Percentiles rank a stretch among this genome's conserved stretches.
Evolutionary conservation across 2,888 invertebrate species (phyloP).

Genomic region (Bimastos eiseni): DNA sequence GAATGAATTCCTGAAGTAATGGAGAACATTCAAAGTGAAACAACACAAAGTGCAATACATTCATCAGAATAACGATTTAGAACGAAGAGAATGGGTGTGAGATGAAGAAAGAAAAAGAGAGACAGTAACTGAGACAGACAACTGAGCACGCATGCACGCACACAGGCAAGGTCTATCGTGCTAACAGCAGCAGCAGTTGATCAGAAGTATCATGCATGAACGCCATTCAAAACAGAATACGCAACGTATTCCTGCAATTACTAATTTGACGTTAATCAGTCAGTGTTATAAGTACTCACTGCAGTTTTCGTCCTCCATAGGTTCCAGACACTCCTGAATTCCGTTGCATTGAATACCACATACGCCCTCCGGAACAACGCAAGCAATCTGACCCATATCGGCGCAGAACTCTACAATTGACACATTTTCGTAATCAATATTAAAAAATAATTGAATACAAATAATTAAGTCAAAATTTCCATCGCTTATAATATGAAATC

Average conservation of each 20-base stretch:
- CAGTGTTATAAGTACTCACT: conserved; percentile 9
- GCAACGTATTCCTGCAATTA: too few relatives aligned
- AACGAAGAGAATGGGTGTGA: neutral
- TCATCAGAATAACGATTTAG: neutral
- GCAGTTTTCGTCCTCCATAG: conserved; percentile 28
- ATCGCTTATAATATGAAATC: neutral
- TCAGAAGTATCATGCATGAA: too few relatives aligned
- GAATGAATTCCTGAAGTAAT: neutral
- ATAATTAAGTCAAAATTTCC: neutral
- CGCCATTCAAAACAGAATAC: too few relatives aligned
- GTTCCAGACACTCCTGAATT: conserved; percentile 28
- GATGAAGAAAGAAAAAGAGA: too few relatives aligned
- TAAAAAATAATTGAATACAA: neutral
- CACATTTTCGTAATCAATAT: neutral
- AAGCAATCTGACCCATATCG: neutral
- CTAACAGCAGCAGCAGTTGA: too few relatives aligned
- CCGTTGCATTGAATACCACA: conserved; percentile 36
- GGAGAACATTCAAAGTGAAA: neutral
- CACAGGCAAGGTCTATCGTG: too few relatives aligned
- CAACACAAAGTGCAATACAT: neutral
- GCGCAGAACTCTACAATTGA: conserved; percentile 21
- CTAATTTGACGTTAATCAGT: too few relatives aligned
- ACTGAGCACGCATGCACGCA: too few relatives aligned
- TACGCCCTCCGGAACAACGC: neutral
- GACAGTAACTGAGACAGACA: too few relatives aligned